Evolutionary conservation across 2,888 invertebrate species (phyloP).

Genomic region (Xestia xanthographa): DNA sequence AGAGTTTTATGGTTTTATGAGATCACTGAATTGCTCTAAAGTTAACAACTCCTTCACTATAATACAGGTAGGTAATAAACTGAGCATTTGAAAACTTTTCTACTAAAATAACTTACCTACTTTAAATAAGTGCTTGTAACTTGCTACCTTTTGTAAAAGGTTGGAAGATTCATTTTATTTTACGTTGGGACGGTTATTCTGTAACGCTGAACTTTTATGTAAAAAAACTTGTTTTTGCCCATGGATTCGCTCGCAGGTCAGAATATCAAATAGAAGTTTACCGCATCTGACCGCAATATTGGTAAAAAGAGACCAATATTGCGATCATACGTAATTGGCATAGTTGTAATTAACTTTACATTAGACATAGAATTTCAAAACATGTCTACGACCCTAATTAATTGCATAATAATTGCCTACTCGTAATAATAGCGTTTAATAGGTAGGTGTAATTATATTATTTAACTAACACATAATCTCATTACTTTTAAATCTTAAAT

Average conservation of each 20-base stretch:
- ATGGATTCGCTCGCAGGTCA: background rate
- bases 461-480: no score
- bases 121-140: conserved; percentile 14
- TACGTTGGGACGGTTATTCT: background rate
- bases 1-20: background rate
- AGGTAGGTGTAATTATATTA: no score
- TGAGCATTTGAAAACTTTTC: background rate
- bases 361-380: no score
- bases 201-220: background rate
- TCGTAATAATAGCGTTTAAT: no score
- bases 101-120: conserved; percentile 10
- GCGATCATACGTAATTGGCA: background rate
- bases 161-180: conserved; percentile 3
- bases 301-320: background rate
- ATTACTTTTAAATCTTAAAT: no score
- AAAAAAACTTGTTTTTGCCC: background rate
- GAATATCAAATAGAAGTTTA: background rate
- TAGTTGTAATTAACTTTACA: background rate
- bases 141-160: background rate
- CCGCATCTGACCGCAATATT: no score
- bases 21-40: conserved; percentile 1
- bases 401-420: no score
- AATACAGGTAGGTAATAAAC: background rate
- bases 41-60: conserved; percentile 4
- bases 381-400: no score